phyloP scores from a whole-genome alignment of 1,140 invertebrate genomes.

The Orius laevigatus region DNA sequence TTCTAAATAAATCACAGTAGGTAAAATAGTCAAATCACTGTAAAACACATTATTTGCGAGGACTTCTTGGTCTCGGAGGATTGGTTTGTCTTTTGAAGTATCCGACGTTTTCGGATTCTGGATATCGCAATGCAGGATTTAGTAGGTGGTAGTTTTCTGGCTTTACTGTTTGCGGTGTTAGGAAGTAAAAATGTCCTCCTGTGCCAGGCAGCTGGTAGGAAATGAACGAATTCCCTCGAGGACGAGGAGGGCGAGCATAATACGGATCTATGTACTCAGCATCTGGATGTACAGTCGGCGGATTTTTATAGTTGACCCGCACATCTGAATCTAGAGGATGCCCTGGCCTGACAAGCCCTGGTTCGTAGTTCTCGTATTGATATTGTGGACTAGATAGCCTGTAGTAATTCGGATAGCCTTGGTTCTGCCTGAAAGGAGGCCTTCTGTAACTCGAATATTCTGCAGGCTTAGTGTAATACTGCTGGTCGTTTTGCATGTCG shows the following conservation, averaged over 20 bases:
- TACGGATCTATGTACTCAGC: conserved; percentile 30
- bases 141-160: too few relatives aligned
- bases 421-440: conserved; percentile 2
- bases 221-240: conserved; percentile 26
- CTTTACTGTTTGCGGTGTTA: conserved; percentile 43
- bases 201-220: conserved; percentile 46
- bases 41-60: too few relatives aligned
- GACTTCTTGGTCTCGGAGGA: too few relatives aligned
- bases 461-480: conserved; percentile 1
- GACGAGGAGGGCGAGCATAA: conserved; percentile 25
- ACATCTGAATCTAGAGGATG: conserved; percentile 29
- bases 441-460: not conserved
- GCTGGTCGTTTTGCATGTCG: conserved; percentile 20
- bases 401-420: conserved; percentile 6
- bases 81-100: too few relatives aligned
- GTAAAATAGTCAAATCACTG: too few relatives aligned
- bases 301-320: conserved; percentile 34
- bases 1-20: too few relatives aligned
- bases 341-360: conserved; percentile 2
- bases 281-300: conserved; percentile 34
- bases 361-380: conserved; percentile 11
- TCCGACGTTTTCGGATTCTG: too few relatives aligned
- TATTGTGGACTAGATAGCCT: conserved; percentile 9
- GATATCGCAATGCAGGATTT: too few relatives aligned
- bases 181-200: conserved; percentile 55